These are phyloP conservation scores for Neoarius graeffei DNA, from an alignment of 2,113 vertebrate species.

Conservation along the genomic window DNA sequence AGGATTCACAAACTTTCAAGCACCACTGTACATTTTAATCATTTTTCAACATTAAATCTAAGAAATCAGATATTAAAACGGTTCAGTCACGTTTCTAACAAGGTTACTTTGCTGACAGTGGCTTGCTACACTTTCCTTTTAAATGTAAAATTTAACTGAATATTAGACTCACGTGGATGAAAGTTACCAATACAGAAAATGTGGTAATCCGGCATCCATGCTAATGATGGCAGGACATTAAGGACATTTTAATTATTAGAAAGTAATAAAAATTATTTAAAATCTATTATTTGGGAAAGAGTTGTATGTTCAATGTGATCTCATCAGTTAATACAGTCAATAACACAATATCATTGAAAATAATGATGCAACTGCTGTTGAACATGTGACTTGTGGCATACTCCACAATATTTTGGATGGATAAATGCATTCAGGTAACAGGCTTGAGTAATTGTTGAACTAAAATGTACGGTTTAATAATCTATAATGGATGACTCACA, in stretches of 20 bases:
- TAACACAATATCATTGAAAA: background rate
- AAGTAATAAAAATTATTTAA: background rate
- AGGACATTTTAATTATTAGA: background rate
- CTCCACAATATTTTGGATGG: background rate
- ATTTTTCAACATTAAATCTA: background rate
- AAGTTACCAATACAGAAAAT: background rate
- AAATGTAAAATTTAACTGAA: background rate
- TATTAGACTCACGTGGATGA: background rate
- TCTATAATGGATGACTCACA: conserved; percentile 1
- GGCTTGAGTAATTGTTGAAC: background rate
- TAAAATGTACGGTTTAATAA: background rate
- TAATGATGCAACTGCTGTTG: background rate
- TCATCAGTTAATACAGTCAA: background rate
- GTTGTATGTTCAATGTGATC: background rate
- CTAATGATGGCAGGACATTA: background rate
- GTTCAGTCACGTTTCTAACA: background rate
- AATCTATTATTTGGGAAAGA: background rate
- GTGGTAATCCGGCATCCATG: background rate
- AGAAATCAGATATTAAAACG: background rate
- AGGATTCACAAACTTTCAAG: too few species aligned
- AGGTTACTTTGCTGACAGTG: background rate
- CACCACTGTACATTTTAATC: too few species aligned
- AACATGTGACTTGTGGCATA: background rate
- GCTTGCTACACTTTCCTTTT: background rate
- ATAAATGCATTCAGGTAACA: background rate